Conservation (phyloP, 2,888 invertebrate species). For the Keiferia lycopersicella region DNA sequence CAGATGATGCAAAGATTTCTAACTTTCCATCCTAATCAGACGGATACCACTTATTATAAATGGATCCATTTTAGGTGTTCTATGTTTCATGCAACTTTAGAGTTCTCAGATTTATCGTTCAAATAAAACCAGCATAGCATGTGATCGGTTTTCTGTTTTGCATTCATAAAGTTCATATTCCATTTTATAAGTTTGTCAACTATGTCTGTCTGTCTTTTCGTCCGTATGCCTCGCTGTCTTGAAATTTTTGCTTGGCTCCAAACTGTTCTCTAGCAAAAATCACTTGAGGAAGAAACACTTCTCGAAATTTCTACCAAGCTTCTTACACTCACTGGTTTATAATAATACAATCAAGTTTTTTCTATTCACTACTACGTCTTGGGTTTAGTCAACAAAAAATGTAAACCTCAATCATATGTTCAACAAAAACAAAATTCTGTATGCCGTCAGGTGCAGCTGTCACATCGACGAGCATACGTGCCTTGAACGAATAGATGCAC, state of each 20-base stretch:
- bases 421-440: constrained; percentile 35
- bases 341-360: constrained; percentile 1
- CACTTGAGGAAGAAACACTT: constrained; percentile 39
- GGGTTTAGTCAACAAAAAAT: constrained; percentile 4
- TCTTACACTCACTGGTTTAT: neutral
- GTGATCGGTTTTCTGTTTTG: neutral
- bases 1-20: no score
- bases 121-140: neutral
- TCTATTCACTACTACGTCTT: neutral
- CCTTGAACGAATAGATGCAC: constrained; percentile 37
- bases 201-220: no score
- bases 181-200: no score
- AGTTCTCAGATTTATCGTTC: neutral
- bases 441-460: constrained; percentile 45
- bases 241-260: neutral
- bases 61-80: constrained; percentile 1
- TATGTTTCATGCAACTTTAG: neutral
- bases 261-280: neutral
- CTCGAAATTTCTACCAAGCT: constrained; percentile 28
- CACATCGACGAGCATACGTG: constrained; percentile 41
- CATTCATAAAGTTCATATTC: neutral
- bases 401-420: constrained; percentile 9
- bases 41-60: neutral
- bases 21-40: neutral
- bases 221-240: neutral